These are phyloP conservation scores for Tympanuchus pallidicinctus DNA, from an alignment of 2,113 vertebrate species.

Conservation along the genomic window DNA sequence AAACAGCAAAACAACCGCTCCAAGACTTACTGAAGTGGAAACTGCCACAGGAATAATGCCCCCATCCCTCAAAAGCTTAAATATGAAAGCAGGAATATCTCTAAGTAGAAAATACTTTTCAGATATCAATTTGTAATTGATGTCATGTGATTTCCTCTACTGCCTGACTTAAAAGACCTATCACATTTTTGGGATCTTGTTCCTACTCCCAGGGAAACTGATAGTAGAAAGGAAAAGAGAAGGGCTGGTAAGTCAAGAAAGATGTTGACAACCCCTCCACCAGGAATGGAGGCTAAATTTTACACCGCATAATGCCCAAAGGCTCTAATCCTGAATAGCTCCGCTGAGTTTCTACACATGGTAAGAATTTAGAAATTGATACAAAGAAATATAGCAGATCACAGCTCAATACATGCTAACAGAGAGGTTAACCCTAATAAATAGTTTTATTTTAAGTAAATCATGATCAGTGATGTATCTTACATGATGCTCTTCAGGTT, in stretches of 20 bases:
- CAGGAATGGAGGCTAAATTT: background rate
- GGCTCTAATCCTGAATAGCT: background rate
- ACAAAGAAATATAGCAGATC: background rate
- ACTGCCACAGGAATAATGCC: background rate
- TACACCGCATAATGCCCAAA: background rate
- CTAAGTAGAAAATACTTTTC: background rate
- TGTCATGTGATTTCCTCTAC: background rate
- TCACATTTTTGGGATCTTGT: background rate
- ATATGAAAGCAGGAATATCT: background rate
- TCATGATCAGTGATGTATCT: background rate
- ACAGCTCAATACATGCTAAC: background rate
- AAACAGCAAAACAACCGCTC: background rate
- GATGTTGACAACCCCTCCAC: fast-evolving
- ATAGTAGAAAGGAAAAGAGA: background rate
- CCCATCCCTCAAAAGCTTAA: background rate
- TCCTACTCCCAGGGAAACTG: background rate
- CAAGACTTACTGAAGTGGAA: background rate
- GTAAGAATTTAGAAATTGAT: background rate
- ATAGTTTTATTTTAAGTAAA: background rate
- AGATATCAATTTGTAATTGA: background rate
- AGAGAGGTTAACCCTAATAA: background rate
- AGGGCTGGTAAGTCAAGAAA: background rate
- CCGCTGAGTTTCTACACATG: background rate
- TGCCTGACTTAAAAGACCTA: background rate
- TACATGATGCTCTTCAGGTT: background rate